Base-by-base conservation (phyloP, 2,888 invertebrate genomes). In the Azorinus chamasolen region DNA sequence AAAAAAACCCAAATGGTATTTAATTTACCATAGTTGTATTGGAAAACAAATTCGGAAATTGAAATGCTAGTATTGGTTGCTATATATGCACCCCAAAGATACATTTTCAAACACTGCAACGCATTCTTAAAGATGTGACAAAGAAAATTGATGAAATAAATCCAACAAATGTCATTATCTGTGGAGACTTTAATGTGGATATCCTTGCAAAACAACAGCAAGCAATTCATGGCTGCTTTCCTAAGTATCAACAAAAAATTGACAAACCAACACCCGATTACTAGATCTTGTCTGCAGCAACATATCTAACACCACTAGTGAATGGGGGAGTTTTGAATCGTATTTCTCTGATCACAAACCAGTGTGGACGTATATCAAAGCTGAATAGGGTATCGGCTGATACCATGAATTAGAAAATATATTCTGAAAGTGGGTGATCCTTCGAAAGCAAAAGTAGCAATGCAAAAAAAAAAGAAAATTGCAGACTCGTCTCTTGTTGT, bases 101-200 rank as follows among this genome's bases (percentile, higher is more conserved):
- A 2, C 20, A 4, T 24, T 14, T 43, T n/a, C 39, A 25, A 18
- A 10, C 20, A 6, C 16, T 58, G 16, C 3, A 41, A 45, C 8
- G 3, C 8, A 22, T 25, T 10, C 41, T 58, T n/a, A n/a, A 39
- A n/a, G 24, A 58, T 22, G 20, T 22, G 24, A 16, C 8, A 18
- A n/a, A 41, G 32, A 39, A 45, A 32, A 4, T 32, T 32, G 32
- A 10, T 39, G 22, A 45, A 4, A 39, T 16, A n/a, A 16, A 45
- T 6, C 25, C 18, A 53, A 16, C n/a, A 1, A 14, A 27, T 27
- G 16, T 22, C 2, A 45, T 58, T 10, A 25, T 58, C 3, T 4
- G 41, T 45, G 58, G 58, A 16, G 58, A 53, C 45, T 58, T 58
- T 25, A 58, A 58, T 45, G 18, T 45, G 6, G 58, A 58, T 27